phyloP scores from a whole-genome alignment of 53 echinoderm and acorn worm species.

The Holothuria scabra region DNA sequence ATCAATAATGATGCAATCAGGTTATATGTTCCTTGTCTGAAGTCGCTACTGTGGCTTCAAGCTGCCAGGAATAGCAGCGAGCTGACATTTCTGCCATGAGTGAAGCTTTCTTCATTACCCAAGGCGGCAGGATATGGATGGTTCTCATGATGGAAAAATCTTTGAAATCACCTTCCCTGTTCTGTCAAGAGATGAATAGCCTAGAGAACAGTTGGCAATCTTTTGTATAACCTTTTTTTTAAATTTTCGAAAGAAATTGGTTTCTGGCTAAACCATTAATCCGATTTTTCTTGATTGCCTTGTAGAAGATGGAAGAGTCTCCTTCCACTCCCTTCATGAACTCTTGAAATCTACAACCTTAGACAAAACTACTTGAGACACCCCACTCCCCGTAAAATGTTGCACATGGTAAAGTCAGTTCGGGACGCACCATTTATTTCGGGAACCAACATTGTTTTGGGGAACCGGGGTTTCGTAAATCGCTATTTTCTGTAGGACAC shows the following conservation, averaged over 20 bases:
- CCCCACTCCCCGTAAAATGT: no score
- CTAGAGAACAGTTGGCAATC: constrained; percentile 46
- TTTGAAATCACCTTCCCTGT: neutral
- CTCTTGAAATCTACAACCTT: constrained; percentile 3
- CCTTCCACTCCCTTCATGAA: constrained; percentile 34
- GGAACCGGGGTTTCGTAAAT: no score
- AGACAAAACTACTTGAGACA: no score
- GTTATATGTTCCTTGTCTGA: no score
- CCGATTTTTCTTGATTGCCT: neutral
- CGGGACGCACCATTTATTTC: no score
- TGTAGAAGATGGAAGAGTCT: neutral
- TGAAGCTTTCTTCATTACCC: constrained; percentile 37
- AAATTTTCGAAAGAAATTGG: neutral
- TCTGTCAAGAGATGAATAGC: constrained; percentile 13
- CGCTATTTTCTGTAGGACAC: no score
- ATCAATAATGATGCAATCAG: no score
- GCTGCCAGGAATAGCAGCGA: no score
- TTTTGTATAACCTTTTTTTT: constrained; percentile 16
- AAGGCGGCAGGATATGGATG: constrained; percentile 55
- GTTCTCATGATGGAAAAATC: constrained; percentile 60
- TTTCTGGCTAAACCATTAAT: constrained; percentile 35
- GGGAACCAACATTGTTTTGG: no score
- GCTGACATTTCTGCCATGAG: constrained; percentile 49
- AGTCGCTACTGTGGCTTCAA: no score
- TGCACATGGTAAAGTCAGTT: no score